phyloP scores from a whole-genome alignment of 1,140 invertebrate genomes.

The Macrosteles quadrilineatus region DNA sequence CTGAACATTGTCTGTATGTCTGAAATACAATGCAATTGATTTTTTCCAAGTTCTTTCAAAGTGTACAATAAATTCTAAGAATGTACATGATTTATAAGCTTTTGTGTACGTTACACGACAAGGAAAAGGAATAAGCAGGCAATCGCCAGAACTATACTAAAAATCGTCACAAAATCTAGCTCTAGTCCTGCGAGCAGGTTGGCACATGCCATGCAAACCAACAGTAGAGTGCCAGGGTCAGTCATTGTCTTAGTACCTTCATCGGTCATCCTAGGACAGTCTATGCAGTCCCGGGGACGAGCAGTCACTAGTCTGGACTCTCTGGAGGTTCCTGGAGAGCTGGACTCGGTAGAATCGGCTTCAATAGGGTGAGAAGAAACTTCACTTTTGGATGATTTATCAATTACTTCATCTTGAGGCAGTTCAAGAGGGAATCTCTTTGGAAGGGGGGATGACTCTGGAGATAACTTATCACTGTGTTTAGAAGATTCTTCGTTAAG shows the following conservation, averaged over 20 bases:
- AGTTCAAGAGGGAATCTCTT: constrained; percentile 12
- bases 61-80: too few relatives aligned
- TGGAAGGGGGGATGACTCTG: constrained; percentile 10
- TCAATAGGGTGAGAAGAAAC: neutral
- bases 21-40: too few relatives aligned
- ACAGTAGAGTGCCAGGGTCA: constrained; percentile 51
- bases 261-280: constrained; percentile 2
- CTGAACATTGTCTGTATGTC: too few relatives aligned
- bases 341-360: neutral
- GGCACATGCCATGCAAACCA: constrained; percentile 64
- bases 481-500: too few relatives aligned
- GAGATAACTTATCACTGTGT: too few relatives aligned
- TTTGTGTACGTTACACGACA: neutral
- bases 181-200: constrained; percentile 63
- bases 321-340: neutral
- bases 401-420: neutral
- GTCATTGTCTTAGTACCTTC: constrained; percentile 7
- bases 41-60: too few relatives aligned
- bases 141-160: constrained; percentile 67
- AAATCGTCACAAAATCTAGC: constrained; percentile 64
- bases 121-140: constrained; percentile 59
- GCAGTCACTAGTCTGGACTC: neutral
- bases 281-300: neutral
- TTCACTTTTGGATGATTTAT: neutral
- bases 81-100: too few relatives aligned